These are phyloP conservation scores for Drosophila ambigua DNA, from an alignment of 1,140 invertebrate genomes.

Conservation along the genomic window DNA sequence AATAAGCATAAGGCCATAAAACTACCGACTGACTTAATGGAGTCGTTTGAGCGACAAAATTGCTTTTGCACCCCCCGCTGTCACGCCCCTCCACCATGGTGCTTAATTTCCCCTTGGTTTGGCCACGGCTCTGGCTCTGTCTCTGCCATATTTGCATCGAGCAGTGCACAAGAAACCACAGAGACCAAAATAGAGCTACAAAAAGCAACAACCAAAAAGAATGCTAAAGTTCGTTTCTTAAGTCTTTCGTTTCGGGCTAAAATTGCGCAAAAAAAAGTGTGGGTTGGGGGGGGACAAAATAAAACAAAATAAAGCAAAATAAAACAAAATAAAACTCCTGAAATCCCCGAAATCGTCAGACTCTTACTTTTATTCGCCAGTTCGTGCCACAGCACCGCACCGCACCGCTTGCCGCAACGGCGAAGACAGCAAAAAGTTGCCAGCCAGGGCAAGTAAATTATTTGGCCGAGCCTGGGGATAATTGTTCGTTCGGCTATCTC, in stretches of 20 bases:
- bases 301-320: constrained; percentile 1
- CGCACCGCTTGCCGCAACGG: constrained; percentile 15
- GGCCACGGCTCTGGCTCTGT: constrained; percentile 16
- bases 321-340: constrained; percentile 12
- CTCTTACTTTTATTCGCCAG: constrained; percentile 21
- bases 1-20: constrained; percentile 60
- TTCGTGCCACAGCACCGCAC: constrained; percentile 5
- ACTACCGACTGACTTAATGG: constrained; percentile 57
- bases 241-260: constrained; percentile 60
- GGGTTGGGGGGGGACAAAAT: constrained; percentile 10
- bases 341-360: constrained; percentile 14
- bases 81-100: not conserved
- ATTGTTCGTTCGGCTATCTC: constrained; percentile 69
- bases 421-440: constrained; percentile 13
- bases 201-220: constrained; percentile 20
- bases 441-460: constrained; percentile 20
- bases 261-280: constrained; percentile 50
- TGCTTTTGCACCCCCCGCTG: constrained; percentile 24
- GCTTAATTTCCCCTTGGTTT: constrained; percentile 14
- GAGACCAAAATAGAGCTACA: not conserved
- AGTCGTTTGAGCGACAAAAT: constrained; percentile 66
- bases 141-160: constrained; percentile 6
- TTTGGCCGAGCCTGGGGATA: constrained; percentile 42
- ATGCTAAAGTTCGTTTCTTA: constrained; percentile 73
- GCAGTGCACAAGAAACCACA: constrained; percentile 9